Percentiles rank a stretch among this genome's conserved stretches.
These are phyloP conservation scores for Lissocephala sabroskyi DNA, from an alignment of 2,888 invertebrate genomes.

Conservation along the genomic window DNA sequence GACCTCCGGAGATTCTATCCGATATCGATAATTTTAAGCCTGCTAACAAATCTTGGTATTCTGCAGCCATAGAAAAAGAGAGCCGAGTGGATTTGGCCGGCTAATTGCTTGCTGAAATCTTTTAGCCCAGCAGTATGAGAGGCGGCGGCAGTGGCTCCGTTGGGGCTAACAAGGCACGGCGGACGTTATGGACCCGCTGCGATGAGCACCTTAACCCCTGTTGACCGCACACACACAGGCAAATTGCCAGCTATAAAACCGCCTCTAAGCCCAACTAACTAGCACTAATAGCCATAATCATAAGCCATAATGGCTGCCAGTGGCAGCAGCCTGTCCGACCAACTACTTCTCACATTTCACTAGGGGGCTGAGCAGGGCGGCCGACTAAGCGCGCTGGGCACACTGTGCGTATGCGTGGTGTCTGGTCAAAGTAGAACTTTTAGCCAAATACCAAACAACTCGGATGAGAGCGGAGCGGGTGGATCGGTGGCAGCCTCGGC, in stretches of 20 bases:
- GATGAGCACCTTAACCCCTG: slow-evolving; percentile 13
- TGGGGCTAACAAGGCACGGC: too few species aligned
- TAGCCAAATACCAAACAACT: background rate
- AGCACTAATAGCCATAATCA: slow-evolving; percentile 59
- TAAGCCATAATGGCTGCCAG: slow-evolving; percentile 55
- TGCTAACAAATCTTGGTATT: too few species aligned
- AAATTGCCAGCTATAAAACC: slow-evolving; percentile 35
- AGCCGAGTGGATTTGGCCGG: too few species aligned
- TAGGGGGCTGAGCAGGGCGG: background rate
- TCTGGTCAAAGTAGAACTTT: slow-evolving; percentile 24
- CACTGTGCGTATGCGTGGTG: slow-evolving; percentile 37
- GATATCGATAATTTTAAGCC: too few species aligned
- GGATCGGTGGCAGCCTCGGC: background rate
- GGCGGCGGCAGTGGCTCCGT: too few species aligned
- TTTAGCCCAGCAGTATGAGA: too few species aligned
- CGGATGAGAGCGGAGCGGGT: background rate
- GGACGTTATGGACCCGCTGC: too few species aligned
- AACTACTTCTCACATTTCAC: slow-evolving; percentile 35
- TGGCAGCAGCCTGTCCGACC: slow-evolving; percentile 11
- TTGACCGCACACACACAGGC: slow-evolving; percentile 35
- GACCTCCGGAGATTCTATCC: too few species aligned
- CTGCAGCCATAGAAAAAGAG: too few species aligned
- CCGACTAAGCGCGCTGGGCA: slow-evolving; percentile 3
- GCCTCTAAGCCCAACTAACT: slow-evolving; percentile 32
- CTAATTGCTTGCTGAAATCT: too few species aligned